Conservation (phyloP, 2,888 invertebrate species). For the Nomada ferruginata region DNA sequence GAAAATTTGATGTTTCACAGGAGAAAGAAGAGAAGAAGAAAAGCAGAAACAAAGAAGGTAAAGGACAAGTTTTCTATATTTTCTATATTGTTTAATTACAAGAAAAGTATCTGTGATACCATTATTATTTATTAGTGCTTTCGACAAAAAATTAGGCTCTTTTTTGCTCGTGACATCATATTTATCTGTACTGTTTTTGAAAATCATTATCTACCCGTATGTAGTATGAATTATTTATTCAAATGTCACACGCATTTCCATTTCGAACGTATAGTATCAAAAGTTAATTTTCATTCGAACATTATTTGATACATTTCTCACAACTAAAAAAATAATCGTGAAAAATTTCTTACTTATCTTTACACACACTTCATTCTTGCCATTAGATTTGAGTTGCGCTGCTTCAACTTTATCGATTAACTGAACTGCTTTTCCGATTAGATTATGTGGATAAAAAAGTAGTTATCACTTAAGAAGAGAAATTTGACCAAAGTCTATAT, state of each 20-base stretch:
- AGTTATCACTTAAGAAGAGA: not conserved
- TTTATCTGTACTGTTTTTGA: not conserved
- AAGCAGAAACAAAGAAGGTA: conserved; percentile 96
- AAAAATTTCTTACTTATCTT: not conserved
- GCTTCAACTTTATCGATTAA: not conserved
- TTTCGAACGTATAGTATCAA: not conserved
- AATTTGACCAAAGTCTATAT: not conserved
- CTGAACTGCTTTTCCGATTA: not conserved
- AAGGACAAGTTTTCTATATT: conserved; percentile 37
- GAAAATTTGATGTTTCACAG: conserved; percentile 85
- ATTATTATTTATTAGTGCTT: not conserved
- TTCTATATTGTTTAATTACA: not conserved
- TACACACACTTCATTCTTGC: not conserved
- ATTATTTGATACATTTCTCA: not conserved
- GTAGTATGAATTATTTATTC: not conserved
- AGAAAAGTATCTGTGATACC: not conserved
- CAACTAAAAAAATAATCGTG: not conserved
- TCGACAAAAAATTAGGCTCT: not conserved
- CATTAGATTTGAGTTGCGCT: not conserved
- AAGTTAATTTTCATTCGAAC: not conserved
- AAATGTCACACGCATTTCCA: not conserved
- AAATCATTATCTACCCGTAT: not conserved
- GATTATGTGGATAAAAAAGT: not conserved
- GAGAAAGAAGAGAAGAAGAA: conserved; percentile 94
- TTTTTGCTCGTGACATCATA: not conserved